Evolutionary conservation across 2,888 invertebrate species (phyloP).

Genomic region (Phortica magna): DNA sequence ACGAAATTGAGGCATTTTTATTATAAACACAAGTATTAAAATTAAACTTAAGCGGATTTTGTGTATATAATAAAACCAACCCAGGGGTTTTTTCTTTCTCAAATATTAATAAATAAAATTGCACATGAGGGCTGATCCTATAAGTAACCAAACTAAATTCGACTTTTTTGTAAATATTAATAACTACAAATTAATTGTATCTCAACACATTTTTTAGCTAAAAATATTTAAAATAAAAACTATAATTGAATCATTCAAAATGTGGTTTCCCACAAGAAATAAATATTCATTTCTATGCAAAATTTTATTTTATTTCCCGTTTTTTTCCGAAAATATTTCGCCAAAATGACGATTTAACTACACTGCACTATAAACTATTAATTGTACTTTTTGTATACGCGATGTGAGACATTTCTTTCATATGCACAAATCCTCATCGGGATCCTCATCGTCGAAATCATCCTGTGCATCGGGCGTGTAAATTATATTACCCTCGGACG

Average conservation of each 20-base stretch:
- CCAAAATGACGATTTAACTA: background rate
- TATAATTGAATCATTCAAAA: background rate
- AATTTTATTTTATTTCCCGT: background rate
- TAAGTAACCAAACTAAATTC: background rate
- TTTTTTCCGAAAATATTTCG: background rate
- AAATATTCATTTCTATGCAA: background rate
- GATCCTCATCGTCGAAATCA: slow-evolving; percentile 92
- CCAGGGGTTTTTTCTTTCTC: background rate
- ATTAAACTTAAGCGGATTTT: background rate
- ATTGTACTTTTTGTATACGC: slow-evolving; percentile 18
- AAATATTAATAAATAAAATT: background rate
- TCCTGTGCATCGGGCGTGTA: slow-evolving; percentile 88
- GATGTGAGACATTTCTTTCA: slow-evolving; percentile 67
- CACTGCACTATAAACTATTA: slow-evolving; percentile 3
- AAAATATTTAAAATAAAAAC: background rate
- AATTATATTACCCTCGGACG: slow-evolving; percentile 82
- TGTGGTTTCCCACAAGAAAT: background rate
- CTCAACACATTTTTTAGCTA: background rate
- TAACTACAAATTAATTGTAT: background rate
- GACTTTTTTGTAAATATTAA: background rate
- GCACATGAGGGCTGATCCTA: no score
- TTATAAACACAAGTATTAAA: background rate
- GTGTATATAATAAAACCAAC: background rate
- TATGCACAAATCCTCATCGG: slow-evolving; percentile 90
- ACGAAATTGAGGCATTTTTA: background rate